A percentile compares a stretch with the other conserved stretches of the same genome.
Conservation (phyloP, 2,888 invertebrate genomes). For the Xestia c-nigrum region DNA sequence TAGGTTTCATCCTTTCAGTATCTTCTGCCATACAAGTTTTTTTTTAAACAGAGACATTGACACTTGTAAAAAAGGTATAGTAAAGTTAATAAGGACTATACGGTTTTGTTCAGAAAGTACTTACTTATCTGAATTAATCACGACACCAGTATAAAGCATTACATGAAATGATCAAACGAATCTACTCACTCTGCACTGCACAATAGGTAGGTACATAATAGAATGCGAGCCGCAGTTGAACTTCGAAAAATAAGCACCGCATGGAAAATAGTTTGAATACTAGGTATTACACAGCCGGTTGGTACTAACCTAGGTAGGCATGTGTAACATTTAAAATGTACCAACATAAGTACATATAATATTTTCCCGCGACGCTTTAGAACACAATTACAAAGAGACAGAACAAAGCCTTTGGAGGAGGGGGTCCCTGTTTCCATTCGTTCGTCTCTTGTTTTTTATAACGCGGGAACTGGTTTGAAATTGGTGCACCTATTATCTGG, state of each 20-base stretch:
- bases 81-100: neutral
- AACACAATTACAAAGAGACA: constrained; percentile 71
- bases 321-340: constrained; percentile 18
- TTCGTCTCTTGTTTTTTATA: constrained; percentile 81
- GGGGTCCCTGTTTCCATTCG: constrained; percentile 83
- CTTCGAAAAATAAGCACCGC: neutral
- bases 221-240: neutral
- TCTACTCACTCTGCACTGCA: neutral
- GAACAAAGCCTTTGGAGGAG: constrained; percentile 80
- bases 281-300: neutral
- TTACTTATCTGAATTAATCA: neutral
- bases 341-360: constrained; percentile 33
- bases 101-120: neutral
- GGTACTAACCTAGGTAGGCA: neutral
- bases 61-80: neutral
- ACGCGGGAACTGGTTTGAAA: constrained; percentile 87
- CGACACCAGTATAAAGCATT: neutral
- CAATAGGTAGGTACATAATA: too few species aligned
- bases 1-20: neutral
- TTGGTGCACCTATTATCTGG: constrained; percentile 89
- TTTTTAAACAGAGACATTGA: neutral
- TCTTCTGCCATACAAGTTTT: neutral
- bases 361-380: constrained; percentile 57
- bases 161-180: neutral
- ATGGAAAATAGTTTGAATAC: neutral